A percentile compares a stretch with the other conserved stretches of the same genome.
Conservation (phyloP, 2,888 invertebrate genomes). For the Tipula vernalis region DNA sequence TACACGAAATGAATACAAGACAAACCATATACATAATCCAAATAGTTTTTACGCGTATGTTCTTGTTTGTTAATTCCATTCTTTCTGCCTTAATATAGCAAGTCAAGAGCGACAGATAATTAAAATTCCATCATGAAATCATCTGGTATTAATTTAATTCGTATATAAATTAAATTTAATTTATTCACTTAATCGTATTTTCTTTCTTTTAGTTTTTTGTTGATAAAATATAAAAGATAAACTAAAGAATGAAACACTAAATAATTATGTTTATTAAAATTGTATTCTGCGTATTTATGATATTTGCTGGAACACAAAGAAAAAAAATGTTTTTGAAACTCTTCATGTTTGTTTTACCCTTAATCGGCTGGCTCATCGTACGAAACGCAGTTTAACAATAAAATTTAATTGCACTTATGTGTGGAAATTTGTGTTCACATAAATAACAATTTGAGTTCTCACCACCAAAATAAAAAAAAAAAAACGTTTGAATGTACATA, state of each 20-base stretch:
- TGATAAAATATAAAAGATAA: background rate
- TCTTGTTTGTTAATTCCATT: background rate
- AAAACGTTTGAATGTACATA: background rate
- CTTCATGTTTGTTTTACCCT: background rate
- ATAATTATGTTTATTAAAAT: background rate
- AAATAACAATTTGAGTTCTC: background rate
- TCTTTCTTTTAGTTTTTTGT: background rate
- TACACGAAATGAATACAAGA: background rate
- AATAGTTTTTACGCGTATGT: background rate
- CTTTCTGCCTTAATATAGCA: background rate
- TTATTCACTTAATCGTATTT: background rate
- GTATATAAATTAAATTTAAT: background rate
- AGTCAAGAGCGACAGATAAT: background rate
- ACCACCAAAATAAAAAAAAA: no score
- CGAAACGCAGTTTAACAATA: background rate
- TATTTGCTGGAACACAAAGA: background rate
- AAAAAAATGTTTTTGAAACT: background rate
- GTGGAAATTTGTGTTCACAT: background rate
- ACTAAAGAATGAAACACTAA: background rate
- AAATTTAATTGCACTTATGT: background rate
- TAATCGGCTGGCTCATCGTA: background rate
- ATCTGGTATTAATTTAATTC: background rate
- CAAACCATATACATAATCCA: background rate
- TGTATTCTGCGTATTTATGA: background rate
- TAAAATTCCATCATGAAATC: slow-evolving; percentile 4